These are phyloP conservation scores for Hylaeus volcanicus DNA, from an alignment of 1,140 invertebrate genomes.

Conservation along the genomic window DNA sequence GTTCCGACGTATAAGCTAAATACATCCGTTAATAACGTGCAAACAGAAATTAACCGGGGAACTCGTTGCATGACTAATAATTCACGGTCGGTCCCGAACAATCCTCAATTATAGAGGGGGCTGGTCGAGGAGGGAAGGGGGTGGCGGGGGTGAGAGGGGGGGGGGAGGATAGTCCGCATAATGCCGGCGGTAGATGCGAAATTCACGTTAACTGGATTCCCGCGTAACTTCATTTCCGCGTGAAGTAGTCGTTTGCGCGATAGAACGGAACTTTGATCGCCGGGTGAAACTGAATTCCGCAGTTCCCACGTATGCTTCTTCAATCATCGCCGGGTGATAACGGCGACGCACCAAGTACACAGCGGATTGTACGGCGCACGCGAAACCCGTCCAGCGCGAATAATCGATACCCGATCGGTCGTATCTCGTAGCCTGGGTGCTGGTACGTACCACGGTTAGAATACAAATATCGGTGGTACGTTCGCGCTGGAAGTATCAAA, in stretches of 20 bases:
- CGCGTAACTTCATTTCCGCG: slow-evolving; percentile 37
- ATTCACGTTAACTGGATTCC: slow-evolving; percentile 28
- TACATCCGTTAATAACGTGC: slow-evolving; percentile 32
- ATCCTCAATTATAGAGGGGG: slow-evolving; percentile 23
- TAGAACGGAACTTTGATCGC: slow-evolving; percentile 40
- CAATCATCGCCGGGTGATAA: slow-evolving; percentile 17
- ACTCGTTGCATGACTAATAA: slow-evolving; percentile 38
- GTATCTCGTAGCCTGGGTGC: not conserved
- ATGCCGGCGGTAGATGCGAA: slow-evolving; percentile 2
- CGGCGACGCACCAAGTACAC: not conserved
- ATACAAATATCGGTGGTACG: slow-evolving; percentile 7
- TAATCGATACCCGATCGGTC: slow-evolving; percentile 32
- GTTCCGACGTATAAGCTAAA: slow-evolving; percentile 5
- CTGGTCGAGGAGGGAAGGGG: too few species aligned
- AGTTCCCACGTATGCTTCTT: slow-evolving; percentile 26
- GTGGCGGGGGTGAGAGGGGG: not conserved
- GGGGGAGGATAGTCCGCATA: not conserved
- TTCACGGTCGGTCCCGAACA: slow-evolving; percentile 24
- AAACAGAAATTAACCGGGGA: slow-evolving; percentile 34
- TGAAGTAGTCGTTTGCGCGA: slow-evolving; percentile 35
- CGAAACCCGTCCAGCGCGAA: not conserved
- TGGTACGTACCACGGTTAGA: not conserved
- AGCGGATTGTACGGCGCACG: not conserved
- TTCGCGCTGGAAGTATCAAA: not conserved
- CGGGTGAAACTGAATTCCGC: slow-evolving; percentile 15